Evolutionary conservation across 2,113 vertebrate genomes (phyloP).

Genomic region (Oryzias curvinotus): DNA sequence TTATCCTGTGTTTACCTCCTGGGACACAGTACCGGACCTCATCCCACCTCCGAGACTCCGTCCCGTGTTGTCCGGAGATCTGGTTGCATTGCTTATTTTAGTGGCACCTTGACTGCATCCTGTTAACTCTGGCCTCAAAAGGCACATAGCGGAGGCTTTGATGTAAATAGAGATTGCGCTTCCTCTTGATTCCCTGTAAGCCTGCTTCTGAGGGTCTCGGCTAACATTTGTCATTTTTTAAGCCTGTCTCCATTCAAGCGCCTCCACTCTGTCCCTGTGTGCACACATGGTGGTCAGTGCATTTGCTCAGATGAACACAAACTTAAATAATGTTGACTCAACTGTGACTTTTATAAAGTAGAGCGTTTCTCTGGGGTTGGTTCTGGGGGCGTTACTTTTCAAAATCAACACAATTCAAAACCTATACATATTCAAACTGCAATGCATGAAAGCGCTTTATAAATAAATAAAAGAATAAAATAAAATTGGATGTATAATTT

Average conservation of each 20-base stretch:
- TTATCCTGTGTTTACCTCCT: conserved; percentile 77
- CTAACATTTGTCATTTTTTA: conserved; percentile 57
- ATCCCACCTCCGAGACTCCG: conserved; percentile 50
- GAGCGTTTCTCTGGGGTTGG: too few species aligned
- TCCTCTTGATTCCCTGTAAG: conserved; percentile 61
- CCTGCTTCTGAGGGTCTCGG: conserved; percentile 50
- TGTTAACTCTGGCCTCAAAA: conserved; percentile 62
- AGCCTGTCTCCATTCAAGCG: conserved; percentile 57
- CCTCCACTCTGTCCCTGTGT: conserved; percentile 21
- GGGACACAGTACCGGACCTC: conserved; percentile 61
- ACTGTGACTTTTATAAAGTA: too few species aligned
- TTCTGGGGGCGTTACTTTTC: too few species aligned
- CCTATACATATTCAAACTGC: too few species aligned
- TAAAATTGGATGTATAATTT: too few species aligned
- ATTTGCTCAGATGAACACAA: conserved; percentile 18
- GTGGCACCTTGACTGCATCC: conserved; percentile 70
- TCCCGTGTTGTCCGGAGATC: conserved; percentile 63
- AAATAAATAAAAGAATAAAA: too few species aligned
- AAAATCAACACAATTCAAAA: too few species aligned
- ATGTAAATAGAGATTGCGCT: conserved; percentile 71
- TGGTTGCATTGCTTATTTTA: conserved; percentile 69
- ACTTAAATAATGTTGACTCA: too few species aligned
- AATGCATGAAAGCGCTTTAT: too few species aligned
- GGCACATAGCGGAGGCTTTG: conserved; percentile 66
- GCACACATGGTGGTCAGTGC: conserved; percentile 34